Conservation (phyloP, 2,113 vertebrate species). For the Ochotona princeps region DNA sequence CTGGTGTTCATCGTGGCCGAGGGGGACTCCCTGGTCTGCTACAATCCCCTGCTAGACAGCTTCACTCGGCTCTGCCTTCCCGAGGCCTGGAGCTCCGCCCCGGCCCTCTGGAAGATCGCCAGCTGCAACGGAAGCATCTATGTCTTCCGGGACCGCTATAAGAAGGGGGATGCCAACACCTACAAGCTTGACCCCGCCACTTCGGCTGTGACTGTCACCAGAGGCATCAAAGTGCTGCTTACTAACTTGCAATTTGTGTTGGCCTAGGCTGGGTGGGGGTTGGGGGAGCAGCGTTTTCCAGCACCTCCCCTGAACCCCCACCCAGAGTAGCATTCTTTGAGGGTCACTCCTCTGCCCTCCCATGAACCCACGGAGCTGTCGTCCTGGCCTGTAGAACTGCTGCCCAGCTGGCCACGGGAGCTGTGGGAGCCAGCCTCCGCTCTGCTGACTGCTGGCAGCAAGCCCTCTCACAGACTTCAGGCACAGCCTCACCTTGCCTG, state of each 20-base stretch:
- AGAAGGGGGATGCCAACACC: constrained; percentile 97
- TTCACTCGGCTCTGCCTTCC: constrained; percentile 97
- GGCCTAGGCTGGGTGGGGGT: constrained; percentile 85
- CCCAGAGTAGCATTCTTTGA: constrained; percentile 6
- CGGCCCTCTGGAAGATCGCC: constrained; percentile 98
- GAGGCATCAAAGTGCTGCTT: constrained; percentile 96
- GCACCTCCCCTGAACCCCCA: not conserved
- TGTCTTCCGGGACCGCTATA: constrained; percentile 97
- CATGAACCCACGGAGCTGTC: not conserved
- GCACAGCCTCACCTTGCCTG: constrained; percentile 27
- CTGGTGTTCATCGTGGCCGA: constrained; percentile 97
- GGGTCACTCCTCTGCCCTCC: not conserved
- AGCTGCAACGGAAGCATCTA: constrained; percentile 99
- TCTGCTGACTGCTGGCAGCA: not conserved
- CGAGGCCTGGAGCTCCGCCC: constrained; percentile 96
- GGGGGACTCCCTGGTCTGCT: constrained; percentile 96
- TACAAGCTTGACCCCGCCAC: constrained; percentile 98
- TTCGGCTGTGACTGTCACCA: constrained; percentile 95
- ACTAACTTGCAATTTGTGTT: constrained; percentile 99
- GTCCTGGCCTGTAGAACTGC: constrained; percentile 26
- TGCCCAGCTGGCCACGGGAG: not conserved
- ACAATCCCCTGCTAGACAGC: constrained; percentile 97
- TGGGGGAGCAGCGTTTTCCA: not conserved
- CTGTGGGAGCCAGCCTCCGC: not conserved
- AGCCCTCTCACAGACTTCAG: not conserved